phyloP scores from a whole-genome alignment of 92 coral and sea anemone genomes.

The Porites lobata region DNA sequence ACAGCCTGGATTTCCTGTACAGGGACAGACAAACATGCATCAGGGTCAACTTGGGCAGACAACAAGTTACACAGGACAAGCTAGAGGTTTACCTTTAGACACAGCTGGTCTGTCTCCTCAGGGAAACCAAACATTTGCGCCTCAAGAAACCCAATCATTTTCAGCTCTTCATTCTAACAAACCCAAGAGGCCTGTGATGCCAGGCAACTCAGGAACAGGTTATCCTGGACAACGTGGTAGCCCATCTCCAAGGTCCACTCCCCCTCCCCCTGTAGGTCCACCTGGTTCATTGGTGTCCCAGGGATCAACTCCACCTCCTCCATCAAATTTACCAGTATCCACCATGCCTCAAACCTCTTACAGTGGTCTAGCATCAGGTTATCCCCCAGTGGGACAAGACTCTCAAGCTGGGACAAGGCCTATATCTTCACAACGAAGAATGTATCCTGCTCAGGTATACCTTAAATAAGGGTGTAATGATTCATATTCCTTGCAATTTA shows the following conservation, averaged over 20 bases:
- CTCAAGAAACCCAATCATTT: slow-evolving; percentile 70
- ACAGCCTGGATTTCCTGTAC: slow-evolving; percentile 8
- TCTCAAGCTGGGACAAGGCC: slow-evolving; percentile 55
- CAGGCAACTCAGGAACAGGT: slow-evolving; percentile 36
- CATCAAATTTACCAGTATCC: slow-evolving; percentile 29
- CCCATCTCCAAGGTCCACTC: slow-evolving; percentile 70
- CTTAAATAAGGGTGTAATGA: no score
- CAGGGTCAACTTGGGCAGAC: slow-evolving; percentile 22
- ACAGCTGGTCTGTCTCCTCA: slow-evolving; percentile 53
- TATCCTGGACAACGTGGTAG: slow-evolving; percentile 66
- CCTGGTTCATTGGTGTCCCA: slow-evolving; percentile 4
- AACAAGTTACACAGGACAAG: slow-evolving; percentile 24
- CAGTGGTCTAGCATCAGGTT: slow-evolving; percentile 15
- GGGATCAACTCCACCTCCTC: slow-evolving; percentile 34
- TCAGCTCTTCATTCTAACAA: slow-evolving; percentile 91
- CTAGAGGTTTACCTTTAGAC: slow-evolving; percentile 28
- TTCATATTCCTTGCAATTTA: no score
- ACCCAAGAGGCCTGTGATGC: slow-evolving; percentile 83
- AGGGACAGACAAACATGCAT: slow-evolving; percentile 16
- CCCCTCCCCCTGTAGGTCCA: slow-evolving; percentile 63
- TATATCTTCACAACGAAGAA: slow-evolving; percentile 67
- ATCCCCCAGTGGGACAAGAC: slow-evolving; percentile 40
- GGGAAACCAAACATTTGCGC: slow-evolving; percentile 32
- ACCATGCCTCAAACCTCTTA: slow-evolving; percentile 4
- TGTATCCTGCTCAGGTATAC: slow-evolving; percentile 85